phyloP scores from a whole-genome alignment of 2,888 invertebrate species.

The Ptilodon capucinus region DNA sequence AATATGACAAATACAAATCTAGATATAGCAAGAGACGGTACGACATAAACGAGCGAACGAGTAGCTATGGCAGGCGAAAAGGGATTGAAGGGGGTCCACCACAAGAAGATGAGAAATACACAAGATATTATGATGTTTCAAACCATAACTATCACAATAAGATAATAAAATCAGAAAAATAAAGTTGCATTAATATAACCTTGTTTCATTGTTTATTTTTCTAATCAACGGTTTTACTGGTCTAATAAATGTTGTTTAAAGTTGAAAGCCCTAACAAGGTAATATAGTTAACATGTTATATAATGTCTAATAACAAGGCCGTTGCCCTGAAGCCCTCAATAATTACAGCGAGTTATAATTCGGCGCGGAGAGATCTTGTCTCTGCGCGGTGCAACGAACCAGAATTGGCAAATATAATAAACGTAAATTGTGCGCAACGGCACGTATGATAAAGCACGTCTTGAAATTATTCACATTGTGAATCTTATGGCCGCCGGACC shows the following conservation, averaged over 20 bases:
- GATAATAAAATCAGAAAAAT: conserved; percentile 17
- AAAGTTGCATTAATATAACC: conserved; percentile 1
- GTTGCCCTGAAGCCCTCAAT: neutral
- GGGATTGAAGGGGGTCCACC: neutral
- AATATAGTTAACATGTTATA: neutral
- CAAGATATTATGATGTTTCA: conserved; percentile 7
- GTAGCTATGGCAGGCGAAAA: conserved; percentile 1
- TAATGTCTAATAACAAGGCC: neutral
- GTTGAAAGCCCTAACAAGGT: neutral
- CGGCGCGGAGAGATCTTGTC: conserved; percentile 20
- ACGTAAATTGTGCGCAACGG: conserved; percentile 8
- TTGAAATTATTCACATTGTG: neutral
- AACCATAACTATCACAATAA: conserved; percentile 12
- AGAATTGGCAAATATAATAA: conserved; percentile 23
- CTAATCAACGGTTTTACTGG: neutral
- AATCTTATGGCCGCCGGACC: neutral
- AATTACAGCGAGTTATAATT: neutral
- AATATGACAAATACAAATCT: neutral
- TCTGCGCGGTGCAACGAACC: conserved; percentile 19
- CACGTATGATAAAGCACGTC: conserved; percentile 8
- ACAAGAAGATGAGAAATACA: conserved; percentile 10
- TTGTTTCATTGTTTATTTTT: neutral
- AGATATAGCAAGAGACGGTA: conserved; percentile 1
- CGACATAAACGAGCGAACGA: neutral
- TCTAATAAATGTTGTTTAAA: neutral